A percentile compares a stretch with the other conserved stretches of the same genome.
phyloP scores from a whole-genome alignment of 1,140 invertebrate species.

The Ridgeia piscesae region DNA sequence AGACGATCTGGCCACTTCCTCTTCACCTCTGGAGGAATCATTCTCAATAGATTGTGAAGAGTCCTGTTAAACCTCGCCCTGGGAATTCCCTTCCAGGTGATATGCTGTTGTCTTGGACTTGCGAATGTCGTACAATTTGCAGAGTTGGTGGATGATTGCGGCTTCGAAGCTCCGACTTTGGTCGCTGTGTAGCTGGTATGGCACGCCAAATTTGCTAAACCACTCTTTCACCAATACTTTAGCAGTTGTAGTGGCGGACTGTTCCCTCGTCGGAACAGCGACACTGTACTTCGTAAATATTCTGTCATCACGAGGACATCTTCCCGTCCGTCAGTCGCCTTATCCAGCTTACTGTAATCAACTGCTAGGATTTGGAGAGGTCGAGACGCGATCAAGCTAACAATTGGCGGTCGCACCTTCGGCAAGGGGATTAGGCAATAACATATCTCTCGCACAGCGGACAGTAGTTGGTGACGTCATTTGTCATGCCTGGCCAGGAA shows the following conservation, averaged over 20 bases:
- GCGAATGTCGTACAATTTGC: conserved; percentile 9
- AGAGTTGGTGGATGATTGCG: background rate
- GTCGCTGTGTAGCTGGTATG: background rate
- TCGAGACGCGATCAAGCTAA: background rate
- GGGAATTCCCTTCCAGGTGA: background rate
- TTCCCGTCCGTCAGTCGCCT: background rate
- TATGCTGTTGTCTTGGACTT: conserved; percentile 1
- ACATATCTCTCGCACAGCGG: background rate
- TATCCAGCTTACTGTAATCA: background rate
- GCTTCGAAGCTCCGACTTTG: conserved; percentile 5
- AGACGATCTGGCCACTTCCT: background rate
- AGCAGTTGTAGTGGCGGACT: background rate
- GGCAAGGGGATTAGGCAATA: background rate
- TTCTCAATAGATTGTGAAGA: background rate
- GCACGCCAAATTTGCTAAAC: conserved; percentile 7
- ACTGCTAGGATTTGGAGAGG: background rate
- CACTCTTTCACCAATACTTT: conserved; percentile 6
- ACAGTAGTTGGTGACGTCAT: background rate
- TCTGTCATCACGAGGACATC: conserved; percentile 16
- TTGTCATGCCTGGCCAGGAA: background rate
- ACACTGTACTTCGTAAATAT: conserved; percentile 6
- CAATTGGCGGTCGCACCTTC: background rate
- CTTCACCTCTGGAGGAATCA: conserved; percentile 13
- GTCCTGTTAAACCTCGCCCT: background rate
- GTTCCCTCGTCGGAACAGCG: conserved; percentile 8